Base-by-base conservation (phyloP, 2,113 vertebrate genomes). In the Apeltes quadracus region DNA sequence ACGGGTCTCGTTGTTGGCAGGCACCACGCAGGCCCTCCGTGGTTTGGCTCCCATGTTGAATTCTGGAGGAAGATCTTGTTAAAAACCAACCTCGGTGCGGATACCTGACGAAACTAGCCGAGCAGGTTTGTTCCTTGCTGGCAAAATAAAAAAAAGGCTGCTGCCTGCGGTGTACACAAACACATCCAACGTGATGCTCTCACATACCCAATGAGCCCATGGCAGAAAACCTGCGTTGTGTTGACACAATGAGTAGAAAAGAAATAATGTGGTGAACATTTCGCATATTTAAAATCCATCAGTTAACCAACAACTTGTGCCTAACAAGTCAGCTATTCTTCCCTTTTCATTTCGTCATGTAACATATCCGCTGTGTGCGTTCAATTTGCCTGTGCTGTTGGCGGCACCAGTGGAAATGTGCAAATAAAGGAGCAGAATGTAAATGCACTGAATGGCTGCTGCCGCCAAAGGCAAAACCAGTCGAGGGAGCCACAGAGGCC, bases 1-100 rank as follows among this genome's bases (percentile, higher is more conserved):
- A 76, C 81, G 70, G 77, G 69, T 72, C 71, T 59, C 70, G 58
- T 72, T 81, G 53, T 46, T 84, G 80, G 75, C 59, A 80, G 48
- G 44, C 75, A 62, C 48, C 69, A 56, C 70, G 65, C 46, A 57
- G 68, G 72, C 23, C 43, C 12, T 18, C 54, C 46, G 84, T 83
- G 81, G 62, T 85, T 86, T 79, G 69, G 50, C 77, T 65, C 36
- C 27, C 23, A 41, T 46, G 64, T 32, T 59, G 13, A 78, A 73
- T 76, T 54, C 48, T 69, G 61, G 13, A 36, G 53, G 72, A 56
- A 51, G 51, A 34, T 25, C 61, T 43, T 72, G 56, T n/a, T 72
- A 72, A 84, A 74, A 74, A 78, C 63, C 78, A 51, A 48, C 48
- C n/a, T 53, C 23, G 0, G 20, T 14, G 3, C 39, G n/a, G 46